Base-by-base conservation (phyloP, 2,113 vertebrate genomes). In the Paralichthys olivaceus region DNA sequence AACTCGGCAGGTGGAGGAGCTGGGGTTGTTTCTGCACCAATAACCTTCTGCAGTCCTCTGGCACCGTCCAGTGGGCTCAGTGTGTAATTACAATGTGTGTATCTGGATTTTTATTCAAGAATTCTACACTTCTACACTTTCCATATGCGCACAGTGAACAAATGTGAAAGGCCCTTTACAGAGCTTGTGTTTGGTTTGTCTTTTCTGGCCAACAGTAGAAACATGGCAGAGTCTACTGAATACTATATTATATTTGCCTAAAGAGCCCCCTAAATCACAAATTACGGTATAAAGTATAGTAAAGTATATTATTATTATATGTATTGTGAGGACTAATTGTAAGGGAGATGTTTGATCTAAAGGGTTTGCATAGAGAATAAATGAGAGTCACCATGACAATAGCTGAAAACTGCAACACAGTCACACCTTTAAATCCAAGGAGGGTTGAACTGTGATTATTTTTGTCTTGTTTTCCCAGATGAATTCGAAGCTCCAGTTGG, bases 1-100 rank as follows among this genome's bases (percentile, higher is more conserved):
- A 11, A 22, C 0, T 32, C 11, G 25, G 40, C 2, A 53, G 43
- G 22, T 55, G 69, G n/a, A 19, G 19, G 4, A 69, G 26, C 4
- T 19, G 37, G 8, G n/a, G 28, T 49, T 23, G 29, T 7, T 9
- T 3, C 20, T 54, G 49, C 59, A 17, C 5, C 0, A 29, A 45
- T 26, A 29, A 25, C 5, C 0, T 61, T 37, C 19, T 43, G 20
- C 4, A 14, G 64, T 23, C 55, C 72, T 80, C 26, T 80, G 20
- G 37, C 32, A 22, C 3, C 13, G 73, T 79, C 88, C 76, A 72
- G 88, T 89, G 92, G 88, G 68, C 49, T 80, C 0, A 29, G 29
- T 57, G 7, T 55, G 26, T 32, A 76, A 81, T 4, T 89, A 47
- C 82, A 91, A 7, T 59, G 26, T 64, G 23, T 59, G 4, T 29